These are phyloP conservation scores for Corapipo altera DNA, from an alignment of 2,113 vertebrate species.

Conservation along the genomic window DNA sequence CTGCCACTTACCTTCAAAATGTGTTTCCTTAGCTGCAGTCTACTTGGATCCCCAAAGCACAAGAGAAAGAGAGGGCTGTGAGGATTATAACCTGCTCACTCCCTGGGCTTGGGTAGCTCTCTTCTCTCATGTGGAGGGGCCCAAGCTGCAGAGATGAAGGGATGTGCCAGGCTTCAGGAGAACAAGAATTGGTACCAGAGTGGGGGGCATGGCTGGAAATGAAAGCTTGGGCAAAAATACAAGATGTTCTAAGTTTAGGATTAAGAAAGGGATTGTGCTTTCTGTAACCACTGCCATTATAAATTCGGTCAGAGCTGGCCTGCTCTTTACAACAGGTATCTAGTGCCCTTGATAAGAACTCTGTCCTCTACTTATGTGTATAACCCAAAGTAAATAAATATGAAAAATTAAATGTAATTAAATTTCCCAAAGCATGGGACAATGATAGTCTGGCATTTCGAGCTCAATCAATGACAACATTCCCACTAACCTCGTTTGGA, in stretches of 20 bases:
- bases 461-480: slow-evolving; percentile 51
- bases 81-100: not conserved
- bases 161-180: fast-evolving
- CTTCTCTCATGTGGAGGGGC: fast-evolving
- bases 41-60: not conserved
- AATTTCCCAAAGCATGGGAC: slow-evolving; percentile 49
- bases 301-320: not conserved
- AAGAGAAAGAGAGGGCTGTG: not conserved
- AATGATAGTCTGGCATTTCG: slow-evolving; percentile 50
- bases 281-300: not conserved
- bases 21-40: not conserved
- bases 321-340: not conserved
- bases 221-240: not conserved
- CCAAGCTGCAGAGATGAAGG: not conserved
- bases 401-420: slow-evolving; percentile 61
- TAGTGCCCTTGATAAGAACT: slow-evolving; percentile 29
- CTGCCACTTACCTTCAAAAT: not conserved
- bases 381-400: slow-evolving; percentile 61
- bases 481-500: slow-evolving; percentile 48
- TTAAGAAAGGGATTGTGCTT: not conserved
- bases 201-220: not conserved
- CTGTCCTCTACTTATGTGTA: slow-evolving; percentile 42
- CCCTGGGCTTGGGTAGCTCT: fast-evolving
- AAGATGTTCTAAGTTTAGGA: not conserved
- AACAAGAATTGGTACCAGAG: not conserved